Evolutionary conservation across 1,140 invertebrate genomes (phyloP).

Genomic region (Belonocnema kinseyi): DNA sequence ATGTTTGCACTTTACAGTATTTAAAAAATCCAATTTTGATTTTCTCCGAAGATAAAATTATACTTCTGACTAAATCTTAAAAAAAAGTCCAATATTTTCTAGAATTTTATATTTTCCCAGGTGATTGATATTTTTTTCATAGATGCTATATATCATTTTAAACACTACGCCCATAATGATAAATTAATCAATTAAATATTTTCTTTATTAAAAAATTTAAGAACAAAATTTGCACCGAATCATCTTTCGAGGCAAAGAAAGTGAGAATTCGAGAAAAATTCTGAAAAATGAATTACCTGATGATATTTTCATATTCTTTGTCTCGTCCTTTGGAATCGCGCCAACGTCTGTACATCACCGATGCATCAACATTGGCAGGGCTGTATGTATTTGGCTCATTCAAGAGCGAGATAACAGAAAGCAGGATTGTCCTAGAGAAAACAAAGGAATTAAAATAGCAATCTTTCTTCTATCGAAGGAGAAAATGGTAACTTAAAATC

Average conservation of each 20-base stretch:
- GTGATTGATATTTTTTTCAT: no score
- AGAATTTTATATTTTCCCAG: no score
- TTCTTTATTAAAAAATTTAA: neutral
- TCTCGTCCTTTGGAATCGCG: constrained; percentile 98
- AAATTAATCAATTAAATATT: neutral
- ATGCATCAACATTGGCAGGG: constrained; percentile 99
- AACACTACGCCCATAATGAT: no score
- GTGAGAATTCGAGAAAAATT: neutral
- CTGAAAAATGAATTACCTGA: constrained; percentile 82
- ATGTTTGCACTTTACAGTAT: no score
- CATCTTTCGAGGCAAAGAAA: constrained; percentile 2
- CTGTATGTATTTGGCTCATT: constrained; percentile 99
- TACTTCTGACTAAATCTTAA: no score
- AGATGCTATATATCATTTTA: no score
- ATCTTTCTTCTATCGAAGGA: neutral
- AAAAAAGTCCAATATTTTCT: no score
- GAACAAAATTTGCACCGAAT: constrained; percentile 12
- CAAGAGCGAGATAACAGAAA: constrained; percentile 98
- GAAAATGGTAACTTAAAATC: neutral
- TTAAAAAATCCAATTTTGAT: no score
- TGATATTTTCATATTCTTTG: constrained; percentile 99
- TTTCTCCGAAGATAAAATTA: no score
- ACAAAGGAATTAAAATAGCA: neutral
- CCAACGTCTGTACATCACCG: constrained; percentile 99
- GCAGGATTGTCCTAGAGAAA: constrained; percentile 89